These are phyloP conservation scores for Clamator glandarius DNA, from an alignment of 2,797 vertebrate genomes.

Conservation along the genomic window DNA sequence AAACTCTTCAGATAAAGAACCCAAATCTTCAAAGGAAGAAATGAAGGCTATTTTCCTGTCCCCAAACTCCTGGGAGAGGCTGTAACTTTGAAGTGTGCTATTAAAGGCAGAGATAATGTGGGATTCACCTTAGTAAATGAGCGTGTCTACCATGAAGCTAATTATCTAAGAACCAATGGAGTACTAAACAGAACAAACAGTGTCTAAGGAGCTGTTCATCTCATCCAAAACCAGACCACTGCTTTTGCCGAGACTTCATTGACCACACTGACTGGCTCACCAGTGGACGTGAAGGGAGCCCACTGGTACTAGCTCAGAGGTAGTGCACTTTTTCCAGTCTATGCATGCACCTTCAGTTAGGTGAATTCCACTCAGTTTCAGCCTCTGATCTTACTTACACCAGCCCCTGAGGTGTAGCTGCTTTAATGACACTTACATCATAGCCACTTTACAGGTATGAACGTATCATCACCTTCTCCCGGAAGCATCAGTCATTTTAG, in stretches of 20 bases:
- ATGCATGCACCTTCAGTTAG: neutral
- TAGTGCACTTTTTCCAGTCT: neutral
- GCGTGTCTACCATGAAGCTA: neutral
- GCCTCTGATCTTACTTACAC: neutral
- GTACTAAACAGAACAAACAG: neutral
- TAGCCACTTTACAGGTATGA: neutral
- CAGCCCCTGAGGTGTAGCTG: neutral
- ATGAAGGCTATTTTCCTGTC: neutral
- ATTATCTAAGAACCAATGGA: neutral
- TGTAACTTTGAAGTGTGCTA: conserved; percentile 11
- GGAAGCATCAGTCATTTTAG: neutral
- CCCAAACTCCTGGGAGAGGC: neutral
- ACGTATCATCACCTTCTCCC: neutral
- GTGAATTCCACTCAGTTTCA: neutral
- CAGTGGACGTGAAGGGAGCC: neutral
- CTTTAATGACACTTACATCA: neutral
- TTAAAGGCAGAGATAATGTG: neutral
- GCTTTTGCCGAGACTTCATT: neutral
- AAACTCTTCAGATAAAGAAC: neutral
- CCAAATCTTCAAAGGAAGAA: conserved; percentile 13
- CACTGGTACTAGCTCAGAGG: neutral
- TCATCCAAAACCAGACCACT: neutral
- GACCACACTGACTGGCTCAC: neutral
- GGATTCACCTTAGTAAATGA: neutral
- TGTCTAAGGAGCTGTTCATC: neutral